A percentile compares a stretch with the other conserved stretches of the same genome.
Conservation (phyloP, 2,113 vertebrate genomes). For the Esox niger region DNA sequence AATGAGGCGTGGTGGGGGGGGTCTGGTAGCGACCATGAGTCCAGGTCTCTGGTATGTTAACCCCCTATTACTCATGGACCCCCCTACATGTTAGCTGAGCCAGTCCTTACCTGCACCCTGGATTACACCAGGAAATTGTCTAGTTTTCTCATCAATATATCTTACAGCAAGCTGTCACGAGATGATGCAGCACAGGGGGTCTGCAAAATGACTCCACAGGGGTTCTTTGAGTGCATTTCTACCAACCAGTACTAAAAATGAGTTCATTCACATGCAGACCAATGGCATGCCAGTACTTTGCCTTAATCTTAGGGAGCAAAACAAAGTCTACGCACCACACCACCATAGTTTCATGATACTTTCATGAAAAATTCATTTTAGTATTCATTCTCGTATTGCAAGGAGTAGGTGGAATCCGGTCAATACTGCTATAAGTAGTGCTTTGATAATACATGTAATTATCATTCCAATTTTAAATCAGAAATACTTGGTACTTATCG, state of each 20-base stretch:
- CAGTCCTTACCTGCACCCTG: constrained; percentile 30
- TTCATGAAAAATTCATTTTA: no score
- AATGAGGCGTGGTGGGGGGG: constrained; percentile 71
- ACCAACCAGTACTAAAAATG: not conserved
- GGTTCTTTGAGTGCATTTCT: constrained; percentile 12
- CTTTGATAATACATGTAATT: no score
- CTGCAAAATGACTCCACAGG: constrained; percentile 3
- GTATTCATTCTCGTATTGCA: not conserved
- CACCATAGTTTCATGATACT: no score
- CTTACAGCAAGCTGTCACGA: constrained; percentile 35
- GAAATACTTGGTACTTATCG: no score
- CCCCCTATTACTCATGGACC: not conserved
- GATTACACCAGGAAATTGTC: constrained; percentile 64
- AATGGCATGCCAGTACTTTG: no score
- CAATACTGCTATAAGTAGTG: not conserved
- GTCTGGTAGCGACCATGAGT: not conserved
- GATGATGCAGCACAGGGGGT: constrained; percentile 15
- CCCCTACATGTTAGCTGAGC: constrained; percentile 16
- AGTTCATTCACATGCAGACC: no score
- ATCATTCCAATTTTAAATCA: no score
- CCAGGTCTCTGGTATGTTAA: not conserved
- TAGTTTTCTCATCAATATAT: constrained; percentile 56
- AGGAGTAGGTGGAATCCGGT: not conserved
- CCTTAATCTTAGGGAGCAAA: no score
- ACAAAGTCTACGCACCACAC: no score